A percentile compares a stretch with the other conserved stretches of the same genome.
Conservation (phyloP, 2,113 vertebrate genomes). For the Microcebus griseorufus region DNA sequence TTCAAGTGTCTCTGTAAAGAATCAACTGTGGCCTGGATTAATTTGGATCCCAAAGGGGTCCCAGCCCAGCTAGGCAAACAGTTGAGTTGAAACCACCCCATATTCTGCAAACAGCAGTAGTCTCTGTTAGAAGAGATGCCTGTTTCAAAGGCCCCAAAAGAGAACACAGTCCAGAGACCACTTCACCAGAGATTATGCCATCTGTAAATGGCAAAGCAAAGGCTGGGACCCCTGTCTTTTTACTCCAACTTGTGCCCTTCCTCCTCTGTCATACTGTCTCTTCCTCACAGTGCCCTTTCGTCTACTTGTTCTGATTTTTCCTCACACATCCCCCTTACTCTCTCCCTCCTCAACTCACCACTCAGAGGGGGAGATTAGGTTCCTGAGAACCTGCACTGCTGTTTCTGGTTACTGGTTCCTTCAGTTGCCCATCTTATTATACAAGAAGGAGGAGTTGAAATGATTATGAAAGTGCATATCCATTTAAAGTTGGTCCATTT, state of each 20-base stretch:
- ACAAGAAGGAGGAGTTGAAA: neutral
- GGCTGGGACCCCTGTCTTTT: neutral
- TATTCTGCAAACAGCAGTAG: neutral
- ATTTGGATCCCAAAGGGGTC: neutral
- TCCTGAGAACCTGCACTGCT: neutral
- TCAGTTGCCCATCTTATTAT: neutral
- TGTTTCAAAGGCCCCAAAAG: neutral
- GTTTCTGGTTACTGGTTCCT: neutral
- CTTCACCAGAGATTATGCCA: neutral
- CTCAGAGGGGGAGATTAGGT: neutral
- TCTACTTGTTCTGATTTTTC: neutral
- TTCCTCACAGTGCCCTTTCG: neutral
- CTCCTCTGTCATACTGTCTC: neutral
- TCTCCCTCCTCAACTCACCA: neutral
- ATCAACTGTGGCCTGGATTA: neutral
- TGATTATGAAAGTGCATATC: neutral
- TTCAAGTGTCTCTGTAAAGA: neutral
- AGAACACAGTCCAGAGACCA: neutral
- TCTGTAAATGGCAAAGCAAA: neutral
- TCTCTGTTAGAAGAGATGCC: neutral
- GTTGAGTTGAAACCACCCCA: neutral
- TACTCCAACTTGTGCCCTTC: neutral
- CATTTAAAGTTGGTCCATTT: neutral
- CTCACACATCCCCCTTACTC: neutral
- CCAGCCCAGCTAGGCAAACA: neutral